Percentiles rank a stretch among this genome's conserved stretches.
Evolutionary conservation across 1,140 invertebrate genomes (phyloP).

Genomic region (Cydia fagiglandana): DNA sequence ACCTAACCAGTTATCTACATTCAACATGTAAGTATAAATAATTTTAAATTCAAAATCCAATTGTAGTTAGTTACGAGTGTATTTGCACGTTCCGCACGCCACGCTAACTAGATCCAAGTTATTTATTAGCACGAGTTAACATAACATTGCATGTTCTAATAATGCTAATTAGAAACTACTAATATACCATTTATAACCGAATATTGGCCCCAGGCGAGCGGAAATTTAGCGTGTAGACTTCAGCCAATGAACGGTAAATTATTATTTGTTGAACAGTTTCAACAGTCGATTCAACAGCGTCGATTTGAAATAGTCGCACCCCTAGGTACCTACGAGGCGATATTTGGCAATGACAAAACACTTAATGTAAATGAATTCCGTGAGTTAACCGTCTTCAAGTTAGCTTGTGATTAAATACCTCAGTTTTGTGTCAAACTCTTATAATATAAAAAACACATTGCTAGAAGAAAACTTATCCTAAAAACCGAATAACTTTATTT

Average conservation of each 20-base stretch:
- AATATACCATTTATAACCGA: conserved; percentile 32
- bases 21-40: conserved; percentile 9
- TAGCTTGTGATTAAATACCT: no score
- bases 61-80: conserved; percentile 15
- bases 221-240: conserved; percentile 28
- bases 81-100: conserved; percentile 22
- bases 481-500: no score
- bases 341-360: no score
- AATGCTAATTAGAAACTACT: conserved; percentile 32
- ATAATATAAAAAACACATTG: no score
- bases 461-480: no score
- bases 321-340: no score
- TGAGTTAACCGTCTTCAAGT: no score
- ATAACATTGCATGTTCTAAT: conserved; percentile 31
- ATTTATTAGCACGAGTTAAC: conserved; percentile 31
- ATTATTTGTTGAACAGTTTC: conserved; percentile 19
- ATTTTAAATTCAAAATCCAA: conserved; percentile 28
- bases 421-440: no score
- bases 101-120: conserved; percentile 23
- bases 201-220: conserved; percentile 23
- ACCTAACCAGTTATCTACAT: neutral
- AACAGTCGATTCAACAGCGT: conserved; percentile 13
- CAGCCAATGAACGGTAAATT: conserved; percentile 21
- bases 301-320: neutral
- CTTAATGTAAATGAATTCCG: no score